Base-by-base conservation (phyloP, 2,888 invertebrate genomes). In the Caenorhabditis angaria region DNA sequence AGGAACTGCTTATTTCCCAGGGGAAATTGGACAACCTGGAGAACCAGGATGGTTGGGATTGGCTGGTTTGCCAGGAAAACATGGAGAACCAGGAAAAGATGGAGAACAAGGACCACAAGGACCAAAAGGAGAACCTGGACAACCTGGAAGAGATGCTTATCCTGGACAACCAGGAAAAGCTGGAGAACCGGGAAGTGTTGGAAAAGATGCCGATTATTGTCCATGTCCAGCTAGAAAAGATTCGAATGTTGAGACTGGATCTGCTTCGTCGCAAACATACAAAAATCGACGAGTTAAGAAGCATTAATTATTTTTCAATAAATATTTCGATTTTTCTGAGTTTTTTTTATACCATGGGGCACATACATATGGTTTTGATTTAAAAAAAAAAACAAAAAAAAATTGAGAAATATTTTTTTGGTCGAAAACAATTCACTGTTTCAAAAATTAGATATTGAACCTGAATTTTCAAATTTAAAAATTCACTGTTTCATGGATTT, bases 1-100 rank as follows among this genome's bases (percentile, higher is more conserved):
- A 24, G 81, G 76, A 48, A 73, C 74, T 41, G 71, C 69, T 24
- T 71, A 72, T 63, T 69, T 72, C 70, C 78, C 81, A 29, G 73
- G 77, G 54, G 73, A 71, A 5, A 68, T 70, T 20, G 82, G 82
- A 68, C 78, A 77, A 53, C 78, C 78, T 32, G 82, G 82, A 66
- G 60, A 61, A 27, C 80, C 80, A 22, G 74, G 74, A 69, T 61
- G 63, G 59, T 53, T 67, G 32, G 76, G 71, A 70, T 54, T 29
- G 18, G 64, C 70, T 22, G 77, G 77, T 66, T 61, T 71, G 48
- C 74, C 75, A 29, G 77, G 77, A 69, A 65, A 65, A 41, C 64
- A 70, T 58, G 77, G 77, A 63, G 70, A 62, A 24, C 66, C 77
- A 27, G 80, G 80, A 63, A 67, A 63, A 29, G 63, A 63, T 22